Percentiles rank a stretch among this genome's conserved stretches.
phyloP scores from a whole-genome alignment of 2,797 vertebrate species.

The Avahi laniger region DNA sequence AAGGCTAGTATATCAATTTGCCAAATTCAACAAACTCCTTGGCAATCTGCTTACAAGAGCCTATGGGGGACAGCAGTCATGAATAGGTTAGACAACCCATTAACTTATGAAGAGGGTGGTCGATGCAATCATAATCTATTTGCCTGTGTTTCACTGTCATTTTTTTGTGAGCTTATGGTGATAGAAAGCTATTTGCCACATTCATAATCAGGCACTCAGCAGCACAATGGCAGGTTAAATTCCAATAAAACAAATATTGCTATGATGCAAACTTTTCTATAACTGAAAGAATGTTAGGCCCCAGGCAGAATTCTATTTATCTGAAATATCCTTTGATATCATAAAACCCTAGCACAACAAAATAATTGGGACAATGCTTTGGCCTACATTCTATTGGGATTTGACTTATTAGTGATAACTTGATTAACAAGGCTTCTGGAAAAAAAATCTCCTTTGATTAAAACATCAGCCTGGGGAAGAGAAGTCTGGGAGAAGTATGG shows the following conservation, averaged over 20 bases:
- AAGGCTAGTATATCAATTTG: slow-evolving; percentile 57
- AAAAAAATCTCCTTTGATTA: slow-evolving; percentile 51
- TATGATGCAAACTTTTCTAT: slow-evolving; percentile 16
- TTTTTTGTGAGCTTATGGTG: slow-evolving; percentile 45
- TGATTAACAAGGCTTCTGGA: slow-evolving; percentile 46
- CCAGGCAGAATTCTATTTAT: slow-evolving; percentile 40
- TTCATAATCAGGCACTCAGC: neutral
- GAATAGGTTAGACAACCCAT: slow-evolving; percentile 63
- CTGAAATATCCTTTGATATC: neutral
- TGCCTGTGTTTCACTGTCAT: slow-evolving; percentile 41
- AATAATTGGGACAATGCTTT: slow-evolving; percentile 34
- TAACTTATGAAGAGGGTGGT: slow-evolving; percentile 66
- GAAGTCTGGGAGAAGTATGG: neutral
- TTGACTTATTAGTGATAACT: slow-evolving; percentile 49
- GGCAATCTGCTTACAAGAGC: slow-evolving; percentile 62
- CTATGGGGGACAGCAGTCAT: slow-evolving; percentile 26
- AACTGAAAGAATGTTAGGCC: slow-evolving; percentile 23
- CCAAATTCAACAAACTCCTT: slow-evolving; percentile 67
- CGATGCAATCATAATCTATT: slow-evolving; percentile 48
- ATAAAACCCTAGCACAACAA: slow-evolving; percentile 60
- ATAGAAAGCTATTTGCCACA: slow-evolving; percentile 39
- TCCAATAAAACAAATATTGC: neutral
- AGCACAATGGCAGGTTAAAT: slow-evolving; percentile 4
- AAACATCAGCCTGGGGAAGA: neutral
- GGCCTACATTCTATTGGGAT: slow-evolving; percentile 21